Evolutionary conservation across 2,888 invertebrate genomes (phyloP), one percentile per base, ranked within the genome.

Genomic region (Kryphioiulus occultus): DNA sequence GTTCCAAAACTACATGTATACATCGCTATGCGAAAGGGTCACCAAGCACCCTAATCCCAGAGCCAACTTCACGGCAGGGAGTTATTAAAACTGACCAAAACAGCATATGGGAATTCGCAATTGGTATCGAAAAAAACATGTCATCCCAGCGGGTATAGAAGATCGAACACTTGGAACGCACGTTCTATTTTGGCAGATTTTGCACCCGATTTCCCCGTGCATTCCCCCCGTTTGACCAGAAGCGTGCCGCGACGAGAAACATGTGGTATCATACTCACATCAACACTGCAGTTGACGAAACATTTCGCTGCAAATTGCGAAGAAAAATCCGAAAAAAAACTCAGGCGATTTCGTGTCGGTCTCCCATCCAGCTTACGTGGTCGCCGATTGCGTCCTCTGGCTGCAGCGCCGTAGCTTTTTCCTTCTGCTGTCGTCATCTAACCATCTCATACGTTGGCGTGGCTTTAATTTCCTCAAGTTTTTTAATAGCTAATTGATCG

Each of bases 381-480:
- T 68, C 68, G 22, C 68, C 68, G 68, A 68, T 68, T 4, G 26
- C 68, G 22, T 22, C 68, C 68, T 68, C 68, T 68, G 22, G 68
- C 26, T 26, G 68, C 26, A 68, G 68, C 68, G 68, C 68, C 68
- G 68, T 68, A 68, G 68, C 68, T 68, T 68, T 68, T 68, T 68
- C 68, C 68, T 22, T 22, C 22, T 68, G 68, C 68, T 68, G 68
- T 68, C 68, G 68, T 68, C 68, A 68, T 68, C 68, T 5, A 2
- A 3, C n/a, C n/a, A n/a, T n/a, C n/a, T n/a, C n/a, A n/a, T 59
- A 9, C 22, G 68, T 26, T 22, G 68, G 68, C 68, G 68, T 68
- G 68, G 22, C 68, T 68, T 68, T 68, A 68, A 68, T 68, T 68
- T 68, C 26, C 9, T 22, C 68, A 68, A 68, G 68, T 68, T 68